Evolutionary conservation across 2,888 invertebrate species (phyloP).

Genomic region (Tolmerus cingulatus): DNA sequence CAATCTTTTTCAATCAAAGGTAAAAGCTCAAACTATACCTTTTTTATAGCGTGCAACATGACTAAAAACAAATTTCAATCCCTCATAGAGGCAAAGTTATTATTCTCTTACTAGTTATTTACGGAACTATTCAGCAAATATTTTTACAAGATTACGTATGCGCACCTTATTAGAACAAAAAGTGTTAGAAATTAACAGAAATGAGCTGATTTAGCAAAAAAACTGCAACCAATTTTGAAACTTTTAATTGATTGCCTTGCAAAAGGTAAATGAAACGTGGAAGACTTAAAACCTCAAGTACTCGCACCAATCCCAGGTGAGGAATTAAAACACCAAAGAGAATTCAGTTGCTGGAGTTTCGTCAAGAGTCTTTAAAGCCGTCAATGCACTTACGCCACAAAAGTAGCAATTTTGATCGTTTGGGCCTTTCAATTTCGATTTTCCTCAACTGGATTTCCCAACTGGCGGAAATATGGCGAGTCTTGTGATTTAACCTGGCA

Average conservation of each 20-base stretch:
- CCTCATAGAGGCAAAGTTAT: background rate
- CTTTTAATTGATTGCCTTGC: background rate
- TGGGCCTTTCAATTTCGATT: background rate
- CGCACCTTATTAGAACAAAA: background rate
- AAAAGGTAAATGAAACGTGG: background rate
- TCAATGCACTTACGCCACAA: background rate
- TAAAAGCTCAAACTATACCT: too few relatives aligned
- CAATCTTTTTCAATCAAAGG: too few relatives aligned
- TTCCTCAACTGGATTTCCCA: background rate
- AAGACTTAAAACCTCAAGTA: background rate
- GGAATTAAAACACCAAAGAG: background rate
- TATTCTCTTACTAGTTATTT: background rate
- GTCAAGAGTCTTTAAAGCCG: background rate
- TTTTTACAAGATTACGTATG: background rate
- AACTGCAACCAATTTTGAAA: background rate
- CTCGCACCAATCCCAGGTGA: background rate
- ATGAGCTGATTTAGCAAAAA: background rate
- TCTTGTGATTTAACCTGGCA: background rate
- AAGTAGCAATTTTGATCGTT: background rate
- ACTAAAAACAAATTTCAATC: background rate
- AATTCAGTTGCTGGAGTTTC: background rate
- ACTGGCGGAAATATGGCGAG: background rate
- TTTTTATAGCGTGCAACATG: too few relatives aligned
- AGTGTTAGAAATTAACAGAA: background rate
- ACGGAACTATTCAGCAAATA: background rate